Base-by-base conservation (phyloP, 1,140 invertebrate genomes). In the Platyura marginata region DNA sequence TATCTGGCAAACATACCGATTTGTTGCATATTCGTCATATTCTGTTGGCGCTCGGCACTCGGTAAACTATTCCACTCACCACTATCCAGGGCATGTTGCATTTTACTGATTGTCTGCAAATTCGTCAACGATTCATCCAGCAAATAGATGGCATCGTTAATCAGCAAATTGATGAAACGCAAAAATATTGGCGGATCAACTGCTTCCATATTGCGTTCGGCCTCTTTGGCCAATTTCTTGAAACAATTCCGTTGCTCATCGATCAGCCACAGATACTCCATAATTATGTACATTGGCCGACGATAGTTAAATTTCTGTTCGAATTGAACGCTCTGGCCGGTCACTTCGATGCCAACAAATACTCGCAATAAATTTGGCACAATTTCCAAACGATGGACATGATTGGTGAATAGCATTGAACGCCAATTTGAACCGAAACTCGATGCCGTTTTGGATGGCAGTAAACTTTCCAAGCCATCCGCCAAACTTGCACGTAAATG, bases 241-340 rank as follows among this genome's bases (percentile, higher is more conserved):
- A 93, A 85, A 52, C 72, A 72, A 38, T 77, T 55, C 47, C 73
- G 64, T 52, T 91, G 81, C 50, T 84, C 76, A 15, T 74, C 62
- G 43, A 83, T 73, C 32, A 76, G 76, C 90, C 91, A 96, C 11
- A 96, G 67, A 64, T 89, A 92, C 52, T 91, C 78, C 74, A 96
- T 84, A 2, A 93, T 79, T 38, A 77, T 70, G 57, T 96, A 95
- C 90, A 96, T 95, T 6, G 91, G 91, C 43, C 87, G 68, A 32
- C 92, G 70, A 58, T 96, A 97, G 59, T 94, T 92, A 57, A 97
- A 96, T 63, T 96, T 96, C 61, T 96, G 88, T 60, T 96, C 91
- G 66, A 97, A 97, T 54, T 86, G 77, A 6, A 96, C 91, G 60
- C 79, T 87, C 59, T 95, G 84, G 0, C 91, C 91, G 2, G 91